Conservation (phyloP, 2,797 vertebrate genomes). For the Coccyzus lansbergi region DNA sequence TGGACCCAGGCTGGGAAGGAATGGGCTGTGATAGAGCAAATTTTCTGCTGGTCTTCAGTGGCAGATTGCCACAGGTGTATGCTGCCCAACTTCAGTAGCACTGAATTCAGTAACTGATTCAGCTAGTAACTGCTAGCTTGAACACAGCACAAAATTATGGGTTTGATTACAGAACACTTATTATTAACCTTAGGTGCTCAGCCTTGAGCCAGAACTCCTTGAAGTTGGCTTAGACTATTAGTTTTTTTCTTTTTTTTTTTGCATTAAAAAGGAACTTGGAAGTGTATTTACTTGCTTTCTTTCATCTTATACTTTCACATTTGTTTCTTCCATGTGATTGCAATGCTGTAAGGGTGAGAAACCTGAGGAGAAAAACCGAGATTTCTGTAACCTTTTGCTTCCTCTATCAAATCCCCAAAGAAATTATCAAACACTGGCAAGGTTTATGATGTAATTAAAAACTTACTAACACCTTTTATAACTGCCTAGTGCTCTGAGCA, state of each 20-base stretch:
- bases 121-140: background rate
- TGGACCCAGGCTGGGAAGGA: rapidly evolving
- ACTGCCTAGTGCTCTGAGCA: background rate
- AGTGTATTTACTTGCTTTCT: background rate
- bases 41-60: background rate
- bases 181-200: background rate
- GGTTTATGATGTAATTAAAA: conserved; percentile 22
- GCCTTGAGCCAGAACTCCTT: background rate
- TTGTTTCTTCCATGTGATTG: background rate
- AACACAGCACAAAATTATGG: background rate
- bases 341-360: background rate
- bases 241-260: background rate
- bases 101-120: background rate
- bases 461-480: background rate
- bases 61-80: background rate
- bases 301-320: background rate
- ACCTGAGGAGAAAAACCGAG: background rate
- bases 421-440: conserved; percentile 19
- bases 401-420: conserved; percentile 16
- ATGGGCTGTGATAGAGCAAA: background rate
- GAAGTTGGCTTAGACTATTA: background rate
- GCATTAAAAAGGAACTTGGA: background rate
- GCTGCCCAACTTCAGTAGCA: background rate
- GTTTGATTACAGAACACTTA: background rate
- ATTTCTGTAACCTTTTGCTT: conserved; percentile 42